Evolutionary conservation across 2,113 vertebrate species (phyloP).

Genomic region (Corythaixoides concolor): DNA sequence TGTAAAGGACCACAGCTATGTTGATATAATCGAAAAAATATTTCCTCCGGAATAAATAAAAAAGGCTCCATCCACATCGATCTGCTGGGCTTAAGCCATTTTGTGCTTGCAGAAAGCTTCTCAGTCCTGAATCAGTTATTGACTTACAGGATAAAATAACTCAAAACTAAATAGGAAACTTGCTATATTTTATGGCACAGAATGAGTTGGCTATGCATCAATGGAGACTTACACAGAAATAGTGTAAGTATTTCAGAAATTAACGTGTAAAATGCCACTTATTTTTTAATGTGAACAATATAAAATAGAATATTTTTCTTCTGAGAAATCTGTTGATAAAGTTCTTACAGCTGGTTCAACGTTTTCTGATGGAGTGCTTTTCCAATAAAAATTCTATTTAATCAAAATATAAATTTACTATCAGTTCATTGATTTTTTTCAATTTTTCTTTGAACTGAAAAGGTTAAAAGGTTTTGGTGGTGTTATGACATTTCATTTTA

Average conservation of each 20-base stretch:
- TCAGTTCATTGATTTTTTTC: neutral
- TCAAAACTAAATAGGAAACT: neutral
- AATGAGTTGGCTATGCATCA: neutral
- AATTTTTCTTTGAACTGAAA: neutral
- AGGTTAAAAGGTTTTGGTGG: neutral
- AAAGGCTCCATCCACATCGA: neutral
- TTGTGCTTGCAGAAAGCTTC: neutral
- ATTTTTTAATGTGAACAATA: neutral
- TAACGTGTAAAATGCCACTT: neutral
- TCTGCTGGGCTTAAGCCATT: neutral
- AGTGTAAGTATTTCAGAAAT: neutral
- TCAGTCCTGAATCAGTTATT: neutral
- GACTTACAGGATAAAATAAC: neutral
- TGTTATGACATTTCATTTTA: neutral
- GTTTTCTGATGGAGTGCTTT: neutral
- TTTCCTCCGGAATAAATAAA: conserved; percentile 15
- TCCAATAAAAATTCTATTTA: neutral
- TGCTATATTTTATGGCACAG: neutral
- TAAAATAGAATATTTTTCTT: neutral
- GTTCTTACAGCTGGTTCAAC: neutral
- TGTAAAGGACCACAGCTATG: neutral
- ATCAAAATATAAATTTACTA: neutral
- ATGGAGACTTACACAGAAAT: neutral
- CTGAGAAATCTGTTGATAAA: neutral
- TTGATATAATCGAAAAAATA: conserved; percentile 4